Percentiles rank a stretch among this genome's conserved stretches.
Evolutionary conservation across 2,113 vertebrate genomes (phyloP).

Genomic region (Mirza zaza): DNA sequence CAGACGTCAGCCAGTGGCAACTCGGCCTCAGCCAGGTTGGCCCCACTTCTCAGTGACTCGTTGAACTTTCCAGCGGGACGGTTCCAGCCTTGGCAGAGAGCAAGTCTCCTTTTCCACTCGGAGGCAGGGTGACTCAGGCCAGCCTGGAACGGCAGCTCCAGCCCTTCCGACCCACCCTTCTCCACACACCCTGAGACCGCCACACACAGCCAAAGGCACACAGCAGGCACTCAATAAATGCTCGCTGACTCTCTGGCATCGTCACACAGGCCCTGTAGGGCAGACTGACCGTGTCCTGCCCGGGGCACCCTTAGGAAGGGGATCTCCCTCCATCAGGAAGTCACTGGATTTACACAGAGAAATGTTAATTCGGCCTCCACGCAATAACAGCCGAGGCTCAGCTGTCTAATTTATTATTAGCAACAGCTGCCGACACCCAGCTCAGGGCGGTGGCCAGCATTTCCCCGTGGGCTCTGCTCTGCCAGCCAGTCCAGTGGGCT

Average conservation of each 20-base stretch:
- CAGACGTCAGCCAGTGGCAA: neutral
- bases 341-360: neutral
- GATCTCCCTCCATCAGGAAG: neutral
- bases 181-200: slow-evolving; percentile 13
- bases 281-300: neutral
- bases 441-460: neutral
- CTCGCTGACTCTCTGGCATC: neutral
- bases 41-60: neutral
- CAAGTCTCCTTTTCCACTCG: slow-evolving; percentile 55
- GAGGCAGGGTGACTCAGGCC: slow-evolving; percentile 64
- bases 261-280: neutral
- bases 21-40: neutral
- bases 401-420: slow-evolving; percentile 70
- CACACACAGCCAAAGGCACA: neutral
- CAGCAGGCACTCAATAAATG: neutral
- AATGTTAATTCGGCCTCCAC: neutral
- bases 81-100: slow-evolving; percentile 37
- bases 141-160: neutral
- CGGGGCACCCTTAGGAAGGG: neutral
- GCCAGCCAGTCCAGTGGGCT: slow-evolving; percentile 18
- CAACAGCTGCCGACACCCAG: slow-evolving; percentile 47
- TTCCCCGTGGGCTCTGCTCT: neutral
- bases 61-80: slow-evolving; percentile 53
- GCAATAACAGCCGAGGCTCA: slow-evolving; percentile 1
- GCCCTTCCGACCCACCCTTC: neutral